A percentile compares a stretch with the other conserved stretches of the same genome.
These are phyloP conservation scores for Prunella himalayana DNA, from an alignment of 2,113 vertebrate genomes.

Conservation along the genomic window DNA sequence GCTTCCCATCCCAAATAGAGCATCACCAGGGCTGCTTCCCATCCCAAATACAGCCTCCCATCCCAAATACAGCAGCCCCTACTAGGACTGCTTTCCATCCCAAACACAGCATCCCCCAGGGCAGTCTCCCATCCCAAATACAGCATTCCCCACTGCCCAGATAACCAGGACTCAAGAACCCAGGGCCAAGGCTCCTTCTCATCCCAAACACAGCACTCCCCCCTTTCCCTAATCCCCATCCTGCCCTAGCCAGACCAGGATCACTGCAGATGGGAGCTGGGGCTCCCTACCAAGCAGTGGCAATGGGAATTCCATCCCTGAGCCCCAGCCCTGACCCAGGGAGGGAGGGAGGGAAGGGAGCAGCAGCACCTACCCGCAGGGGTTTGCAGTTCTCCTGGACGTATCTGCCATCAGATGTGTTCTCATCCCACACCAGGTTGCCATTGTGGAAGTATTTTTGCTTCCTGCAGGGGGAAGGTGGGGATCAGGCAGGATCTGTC, in stretches of 20 bases:
- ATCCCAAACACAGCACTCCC: background rate
- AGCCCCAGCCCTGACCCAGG: accelerated
- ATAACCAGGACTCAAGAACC: too few species aligned
- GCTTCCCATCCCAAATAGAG: background rate
- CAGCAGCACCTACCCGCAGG: constrained; percentile 79
- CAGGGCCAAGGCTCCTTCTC: accelerated
- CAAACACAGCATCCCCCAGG: background rate
- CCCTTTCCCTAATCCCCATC: background rate
- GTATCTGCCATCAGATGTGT: constrained; percentile 87
- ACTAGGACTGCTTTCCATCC: accelerated
- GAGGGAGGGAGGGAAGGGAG: background rate
- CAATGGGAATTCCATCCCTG: background rate
- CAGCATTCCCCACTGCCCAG: background rate
- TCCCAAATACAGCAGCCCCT: too few species aligned
- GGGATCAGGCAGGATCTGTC: background rate
- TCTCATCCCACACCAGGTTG: constrained; percentile 88
- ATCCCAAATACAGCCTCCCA: background rate
- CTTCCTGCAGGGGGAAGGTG: constrained; percentile 74
- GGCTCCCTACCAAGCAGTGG: accelerated
- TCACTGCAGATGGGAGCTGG: background rate
- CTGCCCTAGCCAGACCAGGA: background rate
- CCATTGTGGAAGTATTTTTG: constrained; percentile 87
- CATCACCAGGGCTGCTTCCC: too few species aligned
- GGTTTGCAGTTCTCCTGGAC: constrained; percentile 94
- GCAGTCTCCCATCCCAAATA: background rate